Base-by-base conservation (phyloP, 2,113 vertebrate species). In the Otocyon megalotis region DNA sequence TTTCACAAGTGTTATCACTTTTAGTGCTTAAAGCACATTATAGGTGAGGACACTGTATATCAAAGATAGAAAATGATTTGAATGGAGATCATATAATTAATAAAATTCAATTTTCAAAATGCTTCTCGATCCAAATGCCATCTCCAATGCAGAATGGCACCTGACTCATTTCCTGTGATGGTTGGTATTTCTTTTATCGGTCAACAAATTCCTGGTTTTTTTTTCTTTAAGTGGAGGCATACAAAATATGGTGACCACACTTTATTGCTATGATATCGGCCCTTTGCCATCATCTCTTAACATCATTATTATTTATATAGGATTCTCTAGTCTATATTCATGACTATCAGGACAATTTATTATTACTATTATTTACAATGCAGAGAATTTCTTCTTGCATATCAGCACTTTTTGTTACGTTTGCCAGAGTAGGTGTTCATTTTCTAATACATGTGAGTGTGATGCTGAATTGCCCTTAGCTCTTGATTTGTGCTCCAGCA, bases 371-470 rank as follows among this genome's bases (percentile, higher is more conserved):
- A 53, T 43, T 26, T 53, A 53, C 71, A 54, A 35, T 24, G 10
- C 4, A 48, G 15, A 83, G 30, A 77, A 22, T 8, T 63, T 65
- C 54, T 80, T 83, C 30, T 67, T 26, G 28, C 48, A 20, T 62
- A 28, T 50, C 54, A 26, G 3, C 32, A n/a, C 54, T 37, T 17
- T 76, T 22, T 10, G 14, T 48, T 60, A 43, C 19, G 8, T 28
- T 72, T 11, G 5, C 24, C 72, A n/a, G 12, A 63, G 11, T 43
- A 63, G 15, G 7, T 76, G 17, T 35, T 74, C 20, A 43, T 56
- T 1, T 63, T 5, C 50, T 26, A 50, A 20, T 37, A n/a, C 10
- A 3, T 0, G 0, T 24, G 16, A 48, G 30, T 43, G 4, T 17
- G 6, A 24, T 13, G 9, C 1, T 20, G 20, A n/a, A 7, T 5